phyloP scores from a whole-genome alignment of 2,888 invertebrate genomes.

The Iselma pallidipennis region DNA sequence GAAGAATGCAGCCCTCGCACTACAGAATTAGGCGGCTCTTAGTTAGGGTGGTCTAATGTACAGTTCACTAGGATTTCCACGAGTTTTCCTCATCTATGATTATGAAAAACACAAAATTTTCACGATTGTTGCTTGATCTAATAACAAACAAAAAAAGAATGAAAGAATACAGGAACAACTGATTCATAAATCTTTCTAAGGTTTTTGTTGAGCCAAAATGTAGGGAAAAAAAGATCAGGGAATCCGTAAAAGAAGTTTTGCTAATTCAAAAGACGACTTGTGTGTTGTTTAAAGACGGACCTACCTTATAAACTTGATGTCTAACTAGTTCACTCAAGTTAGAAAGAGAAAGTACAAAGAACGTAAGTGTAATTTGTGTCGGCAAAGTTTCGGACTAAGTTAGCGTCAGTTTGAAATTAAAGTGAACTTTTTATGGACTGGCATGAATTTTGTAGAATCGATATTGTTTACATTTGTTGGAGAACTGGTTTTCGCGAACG shows the following conservation, averaged over 20 bases:
- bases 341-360: slow-evolving; percentile 56
- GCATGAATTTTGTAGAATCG: slow-evolving; percentile 55
- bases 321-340: slow-evolving; percentile 54
- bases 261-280: slow-evolving; percentile 47
- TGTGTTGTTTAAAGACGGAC: slow-evolving; percentile 48
- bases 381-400: slow-evolving; percentile 55
- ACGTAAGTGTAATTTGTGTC: slow-evolving; percentile 56
- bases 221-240: background rate
- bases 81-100: slow-evolving; percentile 3
- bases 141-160: background rate
- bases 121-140: background rate
- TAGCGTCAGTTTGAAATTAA: slow-evolving; percentile 55
- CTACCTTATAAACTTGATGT: slow-evolving; percentile 53
- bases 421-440: slow-evolving; percentile 55
- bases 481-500: background rate
- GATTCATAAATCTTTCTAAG: background rate
- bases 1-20: slow-evolving; percentile 43
- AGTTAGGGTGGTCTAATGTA: slow-evolving; percentile 19
- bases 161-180: background rate
- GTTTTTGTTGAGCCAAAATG: background rate
- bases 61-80: slow-evolving; percentile 4
- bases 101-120: background rate
- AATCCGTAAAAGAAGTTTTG: slow-evolving; percentile 43
- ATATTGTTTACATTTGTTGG: slow-evolving; percentile 52
- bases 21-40: slow-evolving; percentile 9